Base-by-base conservation (phyloP, 1,140 invertebrate genomes). In the Drosophila oshimai region DNA sequence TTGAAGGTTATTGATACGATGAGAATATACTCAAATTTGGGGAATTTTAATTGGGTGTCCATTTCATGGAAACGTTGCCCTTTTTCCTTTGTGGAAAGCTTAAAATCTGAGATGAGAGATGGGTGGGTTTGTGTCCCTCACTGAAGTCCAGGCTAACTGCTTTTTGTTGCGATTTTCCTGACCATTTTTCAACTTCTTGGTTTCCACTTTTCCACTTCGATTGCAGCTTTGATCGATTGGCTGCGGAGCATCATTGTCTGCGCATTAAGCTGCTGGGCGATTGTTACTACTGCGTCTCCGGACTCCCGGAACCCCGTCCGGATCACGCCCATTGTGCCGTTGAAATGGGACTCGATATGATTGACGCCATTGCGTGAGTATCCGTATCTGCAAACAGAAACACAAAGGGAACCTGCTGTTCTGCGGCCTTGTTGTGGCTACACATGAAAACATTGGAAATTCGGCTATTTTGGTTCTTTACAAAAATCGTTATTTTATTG, bases 331-430 rank as follows among this genome's bases (percentile, higher is more conserved):
- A 97, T 69, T 98, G 97, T 92, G 97, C 97, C 86, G 97, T 99
- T 1, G 97, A 98, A 92, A 98, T 99, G 97, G 97, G 97, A 15
- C 92, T 98, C 31, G 97, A 98, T 91, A 98, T 98, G 97, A 98
- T 99, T 83, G 96, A 98, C 92, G 97, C 97, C 13, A 99, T 99
- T 89, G 96, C 96, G 96, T 97, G 93, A 96, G 95, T 96, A 78
- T 64, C 29, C 57, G 51, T 54, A 31, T 45, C 54, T 22, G 34
- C 42, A 31, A 47, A 45, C 36, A 54, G 20, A 41, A 42, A 45
- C 36, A 83, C 73, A 68, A 73, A 68, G 39, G 50, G 10, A 22
- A 24, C 24, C 64, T 72, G 46, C 50, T 76, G 70, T 68, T 34
- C 15, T 62, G 68, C 26, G 49, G 42, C 69, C 45, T 70, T 73